Evolutionary conservation across 2,113 vertebrate species (phyloP).

Genomic region (Silurus asotus): DNA sequence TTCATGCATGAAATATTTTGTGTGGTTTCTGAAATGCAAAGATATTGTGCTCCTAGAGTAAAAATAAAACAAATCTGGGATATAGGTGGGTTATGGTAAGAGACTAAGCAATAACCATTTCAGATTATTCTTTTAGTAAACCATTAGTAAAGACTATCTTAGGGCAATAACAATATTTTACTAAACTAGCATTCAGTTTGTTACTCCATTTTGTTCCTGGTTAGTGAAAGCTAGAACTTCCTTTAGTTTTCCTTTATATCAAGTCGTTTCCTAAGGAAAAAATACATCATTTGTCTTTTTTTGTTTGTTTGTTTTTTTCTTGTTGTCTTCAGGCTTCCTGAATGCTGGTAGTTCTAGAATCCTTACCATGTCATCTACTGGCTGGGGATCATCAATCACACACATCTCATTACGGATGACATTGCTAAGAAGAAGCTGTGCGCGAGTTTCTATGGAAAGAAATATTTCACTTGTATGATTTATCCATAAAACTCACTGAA

Average conservation of each 20-base stretch:
- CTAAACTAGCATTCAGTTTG: background rate
- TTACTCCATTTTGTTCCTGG: background rate
- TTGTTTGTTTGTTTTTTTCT: no score
- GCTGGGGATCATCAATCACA: slow-evolving; percentile 57
- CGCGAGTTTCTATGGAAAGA: slow-evolving; percentile 24
- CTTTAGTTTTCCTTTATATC: background rate
- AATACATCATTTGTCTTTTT: background rate
- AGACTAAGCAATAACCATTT: background rate
- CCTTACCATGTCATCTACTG: background rate
- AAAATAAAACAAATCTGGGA: background rate
- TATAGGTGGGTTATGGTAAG: background rate
- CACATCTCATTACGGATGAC: slow-evolving; percentile 52
- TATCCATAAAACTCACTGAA: background rate
- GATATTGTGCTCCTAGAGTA: background rate
- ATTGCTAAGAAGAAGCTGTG: slow-evolving; percentile 50
- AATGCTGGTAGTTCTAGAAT: background rate
- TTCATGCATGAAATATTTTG: background rate
- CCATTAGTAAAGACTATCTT: background rate
- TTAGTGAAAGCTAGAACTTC: background rate
- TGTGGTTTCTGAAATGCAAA: background rate
- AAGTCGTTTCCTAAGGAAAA: background rate
- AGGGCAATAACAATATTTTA: background rate
- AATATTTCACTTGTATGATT: no score
- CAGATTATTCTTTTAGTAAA: background rate
- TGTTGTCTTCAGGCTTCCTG: background rate